A percentile compares a stretch with the other conserved stretches of the same genome.
phyloP scores from a whole-genome alignment of 2,797 vertebrate species.

The Neopelma chrysocephalum region DNA sequence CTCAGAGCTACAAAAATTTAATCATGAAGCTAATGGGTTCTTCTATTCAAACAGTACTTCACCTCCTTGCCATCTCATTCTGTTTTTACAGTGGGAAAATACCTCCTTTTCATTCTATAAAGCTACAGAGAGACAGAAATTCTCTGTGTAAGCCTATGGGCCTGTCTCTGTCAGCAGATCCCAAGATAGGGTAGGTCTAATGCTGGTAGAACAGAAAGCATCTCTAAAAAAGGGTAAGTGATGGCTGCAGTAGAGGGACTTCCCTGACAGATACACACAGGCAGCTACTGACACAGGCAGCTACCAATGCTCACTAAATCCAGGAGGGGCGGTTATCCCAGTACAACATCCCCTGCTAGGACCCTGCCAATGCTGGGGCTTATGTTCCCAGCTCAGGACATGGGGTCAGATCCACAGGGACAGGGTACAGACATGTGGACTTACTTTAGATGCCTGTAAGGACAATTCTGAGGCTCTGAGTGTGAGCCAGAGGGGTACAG shows the following conservation, averaged over 20 bases:
- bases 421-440: fast-evolving
- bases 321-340: neutral
- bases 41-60: neutral
- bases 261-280: neutral
- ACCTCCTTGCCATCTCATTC: neutral
- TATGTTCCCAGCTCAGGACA: neutral
- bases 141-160: neutral
- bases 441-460: neutral
- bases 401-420: fast-evolving
- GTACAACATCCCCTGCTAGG: neutral
- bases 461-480: neutral
- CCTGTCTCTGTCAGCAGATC: neutral
- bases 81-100: neutral
- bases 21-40: neutral
- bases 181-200: neutral
- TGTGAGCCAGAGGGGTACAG: no score
- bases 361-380: neutral
- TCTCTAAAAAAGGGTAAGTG: neutral
- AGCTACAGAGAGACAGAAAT: neutral
- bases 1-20: neutral
- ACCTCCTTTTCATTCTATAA: neutral
- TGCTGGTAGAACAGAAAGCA: neutral
- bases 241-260: neutral
- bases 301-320: neutral
- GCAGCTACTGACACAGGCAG: neutral